Conservation (phyloP, 2,797 vertebrate species). For the Margarornis squamiger region DNA sequence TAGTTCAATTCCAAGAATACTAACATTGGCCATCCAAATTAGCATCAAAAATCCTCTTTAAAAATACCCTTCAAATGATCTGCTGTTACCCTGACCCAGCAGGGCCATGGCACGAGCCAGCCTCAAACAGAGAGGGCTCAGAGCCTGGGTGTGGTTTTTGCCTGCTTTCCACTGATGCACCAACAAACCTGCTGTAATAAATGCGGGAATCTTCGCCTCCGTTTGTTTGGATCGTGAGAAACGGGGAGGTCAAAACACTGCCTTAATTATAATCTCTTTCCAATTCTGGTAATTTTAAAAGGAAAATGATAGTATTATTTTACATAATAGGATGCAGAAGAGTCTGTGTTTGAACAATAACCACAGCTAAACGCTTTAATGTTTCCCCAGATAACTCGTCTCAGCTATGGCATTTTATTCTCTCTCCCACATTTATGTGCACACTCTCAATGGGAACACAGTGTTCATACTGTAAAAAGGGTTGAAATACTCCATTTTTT, state of each 20-base stretch:
- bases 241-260: background rate
- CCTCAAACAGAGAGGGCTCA: background rate
- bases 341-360: background rate
- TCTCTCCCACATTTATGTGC: background rate
- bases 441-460: background rate
- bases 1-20: too few relatives aligned
- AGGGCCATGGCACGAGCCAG: too few relatives aligned
- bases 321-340: background rate
- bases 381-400: background rate
- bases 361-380: background rate
- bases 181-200: background rate
- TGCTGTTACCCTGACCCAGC: too few relatives aligned
- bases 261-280: conserved; percentile 1
- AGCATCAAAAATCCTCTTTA: too few relatives aligned
- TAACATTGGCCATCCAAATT: too few relatives aligned
- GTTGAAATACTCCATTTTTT: background rate
- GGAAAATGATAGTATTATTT: background rate
- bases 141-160: background rate
- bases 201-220: background rate
- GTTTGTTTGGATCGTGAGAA: background rate
- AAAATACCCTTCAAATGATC: too few relatives aligned
- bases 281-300: background rate
- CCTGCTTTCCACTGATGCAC: background rate
- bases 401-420: background rate
- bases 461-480: background rate